Conservation (phyloP, 1,140 invertebrate species). For the Drosophila burlai region DNA sequence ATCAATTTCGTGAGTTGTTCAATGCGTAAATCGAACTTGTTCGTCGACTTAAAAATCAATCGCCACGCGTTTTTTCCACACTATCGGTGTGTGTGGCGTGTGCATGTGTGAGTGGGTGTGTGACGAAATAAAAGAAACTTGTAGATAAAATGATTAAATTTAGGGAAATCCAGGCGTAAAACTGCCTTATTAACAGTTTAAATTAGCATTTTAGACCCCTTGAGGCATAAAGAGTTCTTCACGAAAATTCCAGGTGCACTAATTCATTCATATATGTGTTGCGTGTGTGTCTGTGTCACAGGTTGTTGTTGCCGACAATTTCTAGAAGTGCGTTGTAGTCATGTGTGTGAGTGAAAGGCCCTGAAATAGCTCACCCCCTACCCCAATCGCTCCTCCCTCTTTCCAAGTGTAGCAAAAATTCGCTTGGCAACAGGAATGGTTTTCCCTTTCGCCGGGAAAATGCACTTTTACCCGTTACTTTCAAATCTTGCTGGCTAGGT, state of each 20-base stretch:
- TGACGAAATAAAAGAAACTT: slow-evolving; percentile 58
- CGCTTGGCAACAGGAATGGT: slow-evolving; percentile 62
- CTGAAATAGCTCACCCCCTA: slow-evolving; percentile 57
- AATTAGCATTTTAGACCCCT: background rate
- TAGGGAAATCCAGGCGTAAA: background rate
- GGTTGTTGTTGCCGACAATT: slow-evolving; percentile 55
- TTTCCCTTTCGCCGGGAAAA: slow-evolving; percentile 36
- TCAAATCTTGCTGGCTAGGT: background rate
- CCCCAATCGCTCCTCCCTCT: slow-evolving; percentile 1
- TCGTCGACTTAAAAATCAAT: slow-evolving; percentile 32
- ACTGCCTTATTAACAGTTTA: background rate
- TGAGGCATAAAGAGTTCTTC: background rate
- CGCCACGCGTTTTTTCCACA: slow-evolving; percentile 73
- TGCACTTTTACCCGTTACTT: slow-evolving; percentile 7
- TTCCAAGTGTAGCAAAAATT: slow-evolving; percentile 9
- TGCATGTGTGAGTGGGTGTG: slow-evolving; percentile 29
- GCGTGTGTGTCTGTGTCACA: slow-evolving; percentile 19
- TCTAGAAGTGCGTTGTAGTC: slow-evolving; percentile 53
- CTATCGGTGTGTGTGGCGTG: slow-evolving; percentile 9
- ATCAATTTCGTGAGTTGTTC: slow-evolving; percentile 27
- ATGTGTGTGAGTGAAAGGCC: slow-evolving; percentile 19
- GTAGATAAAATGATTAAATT: background rate
- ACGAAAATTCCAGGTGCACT: background rate
- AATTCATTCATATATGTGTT: slow-evolving; percentile 4
- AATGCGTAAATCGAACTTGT: slow-evolving; percentile 57